These are phyloP conservation scores for Patiria pectinifera DNA, from an alignment of 53 echinoderm and acorn worm species.

Conservation along the genomic window DNA sequence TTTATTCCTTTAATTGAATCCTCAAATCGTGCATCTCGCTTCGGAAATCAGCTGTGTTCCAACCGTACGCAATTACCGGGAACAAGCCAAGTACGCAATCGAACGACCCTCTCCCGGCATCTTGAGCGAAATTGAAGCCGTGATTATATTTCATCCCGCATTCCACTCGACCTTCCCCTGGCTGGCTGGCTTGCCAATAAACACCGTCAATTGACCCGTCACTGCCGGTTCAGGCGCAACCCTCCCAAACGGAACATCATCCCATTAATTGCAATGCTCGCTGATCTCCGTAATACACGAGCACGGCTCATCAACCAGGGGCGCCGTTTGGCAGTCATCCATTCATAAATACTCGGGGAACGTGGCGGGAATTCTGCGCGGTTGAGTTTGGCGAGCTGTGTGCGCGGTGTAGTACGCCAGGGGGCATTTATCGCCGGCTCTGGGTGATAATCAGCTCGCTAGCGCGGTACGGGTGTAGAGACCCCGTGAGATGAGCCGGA, in stretches of 20 bases:
- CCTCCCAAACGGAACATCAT: slow-evolving; percentile 15
- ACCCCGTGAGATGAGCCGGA: neutral
- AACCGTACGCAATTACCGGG: slow-evolving; percentile 11
- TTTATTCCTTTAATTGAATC: neutral
- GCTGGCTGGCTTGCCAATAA: neutral
- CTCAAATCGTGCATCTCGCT: neutral
- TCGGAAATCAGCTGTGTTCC: slow-evolving; percentile 6
- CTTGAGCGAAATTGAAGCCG: neutral
- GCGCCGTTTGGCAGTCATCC: slow-evolving; percentile 37
- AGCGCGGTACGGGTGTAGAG: neutral
- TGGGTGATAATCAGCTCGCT: slow-evolving; percentile 29
- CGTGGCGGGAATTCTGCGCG: slow-evolving; percentile 2
- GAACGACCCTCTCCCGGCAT: neutral
- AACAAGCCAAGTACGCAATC: neutral
- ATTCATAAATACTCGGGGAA: slow-evolving; percentile 42
- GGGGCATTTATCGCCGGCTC: slow-evolving; percentile 45
- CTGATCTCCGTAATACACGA: slow-evolving; percentile 54
- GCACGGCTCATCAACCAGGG: slow-evolving; percentile 45
- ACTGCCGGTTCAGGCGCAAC: neutral
- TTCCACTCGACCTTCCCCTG: neutral
- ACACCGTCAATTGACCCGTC: slow-evolving; percentile 23
- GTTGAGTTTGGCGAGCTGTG: neutral
- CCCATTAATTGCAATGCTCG: slow-evolving; percentile 36
- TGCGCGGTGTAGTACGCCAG: slow-evolving; percentile 3
- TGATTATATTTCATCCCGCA: neutral